These are phyloP conservation scores for Neosilurus mollespiculum DNA, from an alignment of 2,797 vertebrate species.

Conservation along the genomic window DNA sequence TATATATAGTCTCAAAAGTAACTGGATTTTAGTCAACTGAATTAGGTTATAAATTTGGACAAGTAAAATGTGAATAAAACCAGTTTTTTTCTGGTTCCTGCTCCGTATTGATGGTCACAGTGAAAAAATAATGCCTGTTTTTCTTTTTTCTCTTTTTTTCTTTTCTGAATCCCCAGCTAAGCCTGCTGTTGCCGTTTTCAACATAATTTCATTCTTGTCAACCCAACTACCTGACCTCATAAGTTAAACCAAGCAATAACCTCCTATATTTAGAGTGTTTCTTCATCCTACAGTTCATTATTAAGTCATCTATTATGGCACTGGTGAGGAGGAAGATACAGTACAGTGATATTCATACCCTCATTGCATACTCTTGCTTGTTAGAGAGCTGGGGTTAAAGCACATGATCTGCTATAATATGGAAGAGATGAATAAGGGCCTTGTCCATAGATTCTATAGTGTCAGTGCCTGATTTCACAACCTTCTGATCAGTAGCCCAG, in stretches of 20 bases:
- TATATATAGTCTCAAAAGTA: too few relatives aligned
- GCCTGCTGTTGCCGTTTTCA: background rate
- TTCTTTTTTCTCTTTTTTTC: background rate
- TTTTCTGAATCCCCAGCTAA: background rate
- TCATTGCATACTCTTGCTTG: background rate
- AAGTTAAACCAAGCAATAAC: background rate
- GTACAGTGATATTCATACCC: background rate
- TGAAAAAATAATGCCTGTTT: background rate
- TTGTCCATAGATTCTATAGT: background rate
- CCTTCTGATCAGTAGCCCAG: conserved; percentile 7
- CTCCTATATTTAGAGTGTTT: background rate
- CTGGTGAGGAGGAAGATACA: background rate
- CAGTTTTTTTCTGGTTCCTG: background rate
- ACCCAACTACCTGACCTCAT: background rate
- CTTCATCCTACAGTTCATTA: background rate
- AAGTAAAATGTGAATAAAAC: background rate
- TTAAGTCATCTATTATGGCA: conserved; percentile 19
- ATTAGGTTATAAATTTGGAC: background rate
- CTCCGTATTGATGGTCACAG: background rate
- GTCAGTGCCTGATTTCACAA: background rate
- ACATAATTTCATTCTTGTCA: background rate
- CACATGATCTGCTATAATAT: background rate
- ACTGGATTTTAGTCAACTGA: background rate
- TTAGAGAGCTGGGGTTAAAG: background rate
- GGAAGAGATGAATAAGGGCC: background rate